Evolutionary conservation across 2,797 vertebrate genomes (phyloP), one percentile per base, ranked within the genome.

Genomic region (Pseudotriccus pelzelni): DNA sequence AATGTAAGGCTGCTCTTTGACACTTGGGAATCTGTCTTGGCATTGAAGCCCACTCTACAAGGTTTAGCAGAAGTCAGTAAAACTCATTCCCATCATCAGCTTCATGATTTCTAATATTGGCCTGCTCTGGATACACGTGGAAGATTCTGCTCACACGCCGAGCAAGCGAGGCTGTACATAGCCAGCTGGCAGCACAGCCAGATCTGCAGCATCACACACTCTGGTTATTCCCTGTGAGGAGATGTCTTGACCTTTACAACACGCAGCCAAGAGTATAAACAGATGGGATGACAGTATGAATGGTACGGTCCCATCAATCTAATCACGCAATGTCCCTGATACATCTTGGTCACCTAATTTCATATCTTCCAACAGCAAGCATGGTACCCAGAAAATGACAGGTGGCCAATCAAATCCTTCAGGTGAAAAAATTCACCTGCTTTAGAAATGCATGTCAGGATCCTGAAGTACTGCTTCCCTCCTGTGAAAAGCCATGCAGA

Each of bases 141-240:
- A 95, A 59, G 73, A 81, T 1, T 4, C 79, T 32, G 79, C 56
- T 93, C 28, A 22, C 89, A 89, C 4, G 50, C 66, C 0, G 43
- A 83, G 80, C 21, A 34, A 53, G 2, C 2, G 0, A 91, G 85
- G 80, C 88, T 94, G 50, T 6, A 62, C 41, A 27, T 43, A 91
- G 96, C 94, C 96, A 97, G 95, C 94, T 97, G 96, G 96, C 96
- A 94, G 84, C 94, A 87, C 93, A 94, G 94, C 68, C 83, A 92
- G 93, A 96, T 62, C 87, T 16, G 9, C 93, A 94, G 92, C 92
- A 89, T 90, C 93, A 63, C 90, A 94, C 93, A 92, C 95, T 90
- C 63, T 68, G 50, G 86, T 94, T 93, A 92, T 74, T 90, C 95
- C 81, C 86, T 92, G 34, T 4, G 86, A 84, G 93, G 44, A 56